Percentiles rank a stretch among this genome's conserved stretches.
These are phyloP conservation scores for Betta splendens DNA, from an alignment of 2,797 vertebrate species.

Conservation along the genomic window DNA sequence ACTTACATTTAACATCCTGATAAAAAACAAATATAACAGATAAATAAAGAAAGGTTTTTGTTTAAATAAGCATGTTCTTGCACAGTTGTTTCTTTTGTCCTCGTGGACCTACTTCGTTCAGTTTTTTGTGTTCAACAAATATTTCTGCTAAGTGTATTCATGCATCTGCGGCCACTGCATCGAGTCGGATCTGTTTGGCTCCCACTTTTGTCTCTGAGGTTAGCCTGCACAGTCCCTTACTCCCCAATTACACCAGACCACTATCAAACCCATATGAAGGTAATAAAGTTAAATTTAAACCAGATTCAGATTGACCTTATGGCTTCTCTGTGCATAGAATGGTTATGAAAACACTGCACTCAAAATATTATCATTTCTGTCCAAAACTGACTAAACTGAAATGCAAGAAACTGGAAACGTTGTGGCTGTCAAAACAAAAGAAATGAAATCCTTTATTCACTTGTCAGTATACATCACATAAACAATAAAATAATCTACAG, in stretches of 20 bases:
- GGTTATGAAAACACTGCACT: conserved; percentile 22
- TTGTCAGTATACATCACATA: conserved; percentile 59
- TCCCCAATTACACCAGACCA: conserved; percentile 55
- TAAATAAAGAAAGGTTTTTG: not conserved
- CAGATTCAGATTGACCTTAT: conserved; percentile 49
- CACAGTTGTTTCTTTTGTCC: conserved; percentile 11
- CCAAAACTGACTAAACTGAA: not conserved
- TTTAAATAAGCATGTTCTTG: too few relatives aligned
- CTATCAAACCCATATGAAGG: conserved; percentile 60
- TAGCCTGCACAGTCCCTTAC: conserved; percentile 47
- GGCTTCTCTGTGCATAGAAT: conserved; percentile 22
- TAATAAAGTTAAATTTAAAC: conserved; percentile 64
- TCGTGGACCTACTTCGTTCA: conserved; percentile 23
- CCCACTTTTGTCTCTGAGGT: conserved; percentile 66
- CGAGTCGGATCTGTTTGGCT: conserved; percentile 62
- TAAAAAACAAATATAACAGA: conserved; percentile 7
- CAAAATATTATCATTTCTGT: conserved; percentile 34
- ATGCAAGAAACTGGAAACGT: conserved; percentile 29
- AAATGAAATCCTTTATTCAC: conserved; percentile 69
- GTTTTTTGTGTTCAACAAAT: conserved; percentile 52
- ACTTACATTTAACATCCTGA: not conserved
- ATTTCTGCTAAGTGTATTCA: conserved; percentile 40
- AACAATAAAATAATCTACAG: conserved; percentile 71
- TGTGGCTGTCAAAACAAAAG: conserved; percentile 44
- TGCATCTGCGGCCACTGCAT: conserved; percentile 48